Evolutionary conservation across 2,888 invertebrate genomes (phyloP).

Genomic region (Caenorhabditis virilis): DNA sequence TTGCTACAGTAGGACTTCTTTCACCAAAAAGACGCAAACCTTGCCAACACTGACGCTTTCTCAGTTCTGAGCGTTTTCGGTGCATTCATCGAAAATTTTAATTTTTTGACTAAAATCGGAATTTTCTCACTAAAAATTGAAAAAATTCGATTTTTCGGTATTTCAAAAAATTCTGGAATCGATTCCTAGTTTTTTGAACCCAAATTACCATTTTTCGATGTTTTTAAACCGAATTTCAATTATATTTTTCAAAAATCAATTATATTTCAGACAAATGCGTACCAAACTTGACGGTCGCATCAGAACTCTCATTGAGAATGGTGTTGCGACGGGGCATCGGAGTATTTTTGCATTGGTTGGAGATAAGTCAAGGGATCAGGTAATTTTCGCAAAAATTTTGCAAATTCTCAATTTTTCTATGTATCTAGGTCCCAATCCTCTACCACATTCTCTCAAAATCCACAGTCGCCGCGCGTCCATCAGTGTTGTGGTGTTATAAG

Average conservation of each 20-base stretch:
- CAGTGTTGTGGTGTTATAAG: conserved; percentile 98
- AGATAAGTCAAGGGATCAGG: conserved; percentile 92
- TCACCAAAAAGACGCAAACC: neutral
- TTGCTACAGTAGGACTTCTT: no score
- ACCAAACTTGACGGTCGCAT: conserved; percentile 97
- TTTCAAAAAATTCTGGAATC: no score
- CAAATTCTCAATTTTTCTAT: no score
- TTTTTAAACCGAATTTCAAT: neutral
- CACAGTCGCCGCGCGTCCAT: conserved; percentile 86
- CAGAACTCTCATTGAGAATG: conserved; percentile 93
- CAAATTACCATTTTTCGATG: neutral
- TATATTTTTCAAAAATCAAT: neutral
- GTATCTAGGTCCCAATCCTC: conserved; percentile 90
- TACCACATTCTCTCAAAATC: conserved; percentile 97
- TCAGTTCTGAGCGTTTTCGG: neutral
- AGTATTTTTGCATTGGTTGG: conserved; percentile 93
- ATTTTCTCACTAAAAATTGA: neutral
- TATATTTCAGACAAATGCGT: conserved; percentile 70
- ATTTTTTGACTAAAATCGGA: neutral
- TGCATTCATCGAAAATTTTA: neutral
- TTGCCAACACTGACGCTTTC: neutral
- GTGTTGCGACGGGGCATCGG: conserved; percentile 85
- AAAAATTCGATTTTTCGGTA: no score
- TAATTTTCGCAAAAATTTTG: no score
- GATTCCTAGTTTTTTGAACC: no score